Percentiles rank a stretch among this genome's conserved stretches.
phyloP scores from a whole-genome alignment of 2,113 vertebrate species.

The Lontra canadensis region DNA sequence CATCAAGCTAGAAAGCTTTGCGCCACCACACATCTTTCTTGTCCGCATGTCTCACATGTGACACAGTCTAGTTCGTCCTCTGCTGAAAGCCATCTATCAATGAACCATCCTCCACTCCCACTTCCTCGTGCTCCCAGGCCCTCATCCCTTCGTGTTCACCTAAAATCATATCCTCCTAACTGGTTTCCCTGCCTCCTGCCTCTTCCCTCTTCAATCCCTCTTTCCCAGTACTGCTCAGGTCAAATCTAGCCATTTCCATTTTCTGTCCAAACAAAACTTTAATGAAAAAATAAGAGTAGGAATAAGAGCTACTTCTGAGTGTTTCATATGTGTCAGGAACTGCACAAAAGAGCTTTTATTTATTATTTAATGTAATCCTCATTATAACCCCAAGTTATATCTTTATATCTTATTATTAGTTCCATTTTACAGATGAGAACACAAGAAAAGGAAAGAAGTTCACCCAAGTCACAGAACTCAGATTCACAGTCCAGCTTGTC shows the following conservation, averaged over 20 bases:
- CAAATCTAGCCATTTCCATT: background rate
- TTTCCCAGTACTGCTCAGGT: background rate
- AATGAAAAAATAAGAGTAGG: background rate
- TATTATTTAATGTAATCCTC: background rate
- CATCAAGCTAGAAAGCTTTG: background rate
- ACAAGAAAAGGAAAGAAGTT: background rate
- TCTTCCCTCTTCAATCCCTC: background rate
- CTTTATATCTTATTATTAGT: background rate
- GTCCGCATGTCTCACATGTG: background rate
- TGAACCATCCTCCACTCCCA: background rate
- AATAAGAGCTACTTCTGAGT: background rate
- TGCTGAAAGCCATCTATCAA: background rate
- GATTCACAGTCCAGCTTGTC: background rate
- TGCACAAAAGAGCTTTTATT: background rate
- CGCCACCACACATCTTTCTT: background rate
- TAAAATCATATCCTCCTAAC: background rate
- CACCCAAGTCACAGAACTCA: background rate
- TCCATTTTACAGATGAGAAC: background rate
- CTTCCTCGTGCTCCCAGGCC: too few species aligned
- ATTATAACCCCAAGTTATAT: background rate
- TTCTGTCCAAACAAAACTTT: background rate
- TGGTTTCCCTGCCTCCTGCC: background rate
- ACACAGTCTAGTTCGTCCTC: background rate
- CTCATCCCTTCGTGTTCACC: rapidly evolving
- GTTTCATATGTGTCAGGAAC: background rate